phyloP scores from a whole-genome alignment of 2,888 invertebrate genomes.

The Cordilura impudica region DNA sequence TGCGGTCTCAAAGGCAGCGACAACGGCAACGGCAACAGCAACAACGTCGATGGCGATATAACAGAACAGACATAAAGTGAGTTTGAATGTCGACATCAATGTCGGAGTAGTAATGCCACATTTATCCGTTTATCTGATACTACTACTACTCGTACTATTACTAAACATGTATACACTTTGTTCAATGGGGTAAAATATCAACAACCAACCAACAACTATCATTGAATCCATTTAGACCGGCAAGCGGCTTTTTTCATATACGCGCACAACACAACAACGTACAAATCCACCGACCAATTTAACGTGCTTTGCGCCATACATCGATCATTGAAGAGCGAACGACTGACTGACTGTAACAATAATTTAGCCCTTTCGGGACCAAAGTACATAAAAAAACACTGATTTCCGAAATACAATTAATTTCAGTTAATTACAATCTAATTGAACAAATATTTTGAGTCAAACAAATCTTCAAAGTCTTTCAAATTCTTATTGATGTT shows the following conservation, averaged over 20 bases:
- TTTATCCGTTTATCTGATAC: slow-evolving; percentile 56
- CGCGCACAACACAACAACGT: neutral
- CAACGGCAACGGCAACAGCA: slow-evolving; percentile 19
- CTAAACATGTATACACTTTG: neutral
- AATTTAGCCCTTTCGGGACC: slow-evolving; percentile 38
- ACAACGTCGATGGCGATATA: slow-evolving; percentile 22
- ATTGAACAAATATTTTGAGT: neutral
- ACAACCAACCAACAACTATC: slow-evolving; percentile 17
- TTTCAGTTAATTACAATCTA: neutral
- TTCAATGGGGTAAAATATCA: slow-evolving; percentile 19
- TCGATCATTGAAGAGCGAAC: slow-evolving; percentile 26
- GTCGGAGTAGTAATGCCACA: slow-evolving; percentile 38
- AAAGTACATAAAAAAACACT: neutral
- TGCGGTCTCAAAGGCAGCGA: slow-evolving; percentile 17
- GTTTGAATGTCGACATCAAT: slow-evolving; percentile 41
- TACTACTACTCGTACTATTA: neutral
- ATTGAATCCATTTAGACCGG: slow-evolving; percentile 34
- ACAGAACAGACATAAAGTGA: slow-evolving; percentile 22
- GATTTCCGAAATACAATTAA: neutral
- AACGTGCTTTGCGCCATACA: slow-evolving; percentile 6
- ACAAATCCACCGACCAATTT: neutral
- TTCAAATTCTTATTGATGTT: neutral
- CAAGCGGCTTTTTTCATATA: slow-evolving; percentile 43
- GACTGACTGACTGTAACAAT: no score
- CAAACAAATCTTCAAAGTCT: neutral